These are phyloP conservation scores for Chiloscyllium punctatum DNA, from an alignment of 2,797 vertebrate genomes.

Conservation along the genomic window DNA sequence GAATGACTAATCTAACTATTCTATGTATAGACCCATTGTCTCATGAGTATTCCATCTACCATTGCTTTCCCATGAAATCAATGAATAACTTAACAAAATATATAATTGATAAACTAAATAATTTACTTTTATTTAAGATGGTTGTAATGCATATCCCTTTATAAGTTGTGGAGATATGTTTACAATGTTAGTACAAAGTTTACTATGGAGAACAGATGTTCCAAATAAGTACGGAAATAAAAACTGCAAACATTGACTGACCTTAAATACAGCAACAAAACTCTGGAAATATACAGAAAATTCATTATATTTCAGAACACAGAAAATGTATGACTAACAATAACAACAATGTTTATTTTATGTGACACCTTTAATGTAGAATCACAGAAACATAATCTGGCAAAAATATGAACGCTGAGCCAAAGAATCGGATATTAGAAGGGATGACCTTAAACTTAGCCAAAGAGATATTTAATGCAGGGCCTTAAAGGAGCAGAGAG, in stretches of 20 bases:
- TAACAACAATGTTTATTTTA: not conserved
- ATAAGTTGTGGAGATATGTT: not conserved
- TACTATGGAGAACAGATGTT: not conserved
- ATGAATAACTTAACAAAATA: not conserved
- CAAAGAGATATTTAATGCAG: not conserved
- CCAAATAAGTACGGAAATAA: not conserved
- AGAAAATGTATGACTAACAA: not conserved
- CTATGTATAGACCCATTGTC: not conserved
- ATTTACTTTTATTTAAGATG: not conserved
- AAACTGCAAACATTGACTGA: not conserved
- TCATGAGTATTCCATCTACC: not conserved
- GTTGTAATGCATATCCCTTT: not conserved
- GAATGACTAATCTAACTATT: not conserved
- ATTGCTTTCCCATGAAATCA: not conserved
- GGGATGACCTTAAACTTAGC: not conserved
- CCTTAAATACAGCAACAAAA: not conserved
- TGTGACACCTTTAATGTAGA: not conserved
- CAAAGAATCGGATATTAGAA: not conserved
- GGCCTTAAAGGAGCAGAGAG: not conserved
- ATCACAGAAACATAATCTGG: not conserved
- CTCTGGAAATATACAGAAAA: not conserved
- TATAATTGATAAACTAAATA: not conserved
- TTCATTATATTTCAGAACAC: not conserved
- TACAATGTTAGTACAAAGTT: not conserved
- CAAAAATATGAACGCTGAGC: not conserved